Evolutionary conservation across 2,113 vertebrate genomes (phyloP).

Genomic region (Morone saxatilis): DNA sequence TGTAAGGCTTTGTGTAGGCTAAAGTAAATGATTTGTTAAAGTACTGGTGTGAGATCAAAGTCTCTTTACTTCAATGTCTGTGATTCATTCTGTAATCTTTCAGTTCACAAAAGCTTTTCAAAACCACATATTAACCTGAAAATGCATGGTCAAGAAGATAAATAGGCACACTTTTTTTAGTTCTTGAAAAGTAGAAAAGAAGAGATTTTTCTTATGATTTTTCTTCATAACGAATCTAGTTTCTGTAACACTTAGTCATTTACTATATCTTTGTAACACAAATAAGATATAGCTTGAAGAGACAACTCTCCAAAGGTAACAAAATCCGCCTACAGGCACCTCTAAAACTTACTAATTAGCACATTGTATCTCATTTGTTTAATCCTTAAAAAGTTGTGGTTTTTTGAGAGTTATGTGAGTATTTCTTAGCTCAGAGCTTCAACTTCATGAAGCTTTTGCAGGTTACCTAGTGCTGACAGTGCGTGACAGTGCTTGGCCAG

Average conservation of each 20-base stretch:
- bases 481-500: neutral
- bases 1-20: neutral
- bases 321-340: neutral
- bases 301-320: neutral
- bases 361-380: neutral
- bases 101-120: conserved; percentile 6
- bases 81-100: neutral
- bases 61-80: neutral
- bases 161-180: neutral
- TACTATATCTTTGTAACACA: neutral
- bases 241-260: neutral
- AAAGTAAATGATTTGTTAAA: conserved; percentile 1
- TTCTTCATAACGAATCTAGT: neutral
- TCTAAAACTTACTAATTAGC: neutral
- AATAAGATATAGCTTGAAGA: neutral
- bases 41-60: neutral
- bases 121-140: neutral
- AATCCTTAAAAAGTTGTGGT: neutral
- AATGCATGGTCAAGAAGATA: neutral
- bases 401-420: neutral
- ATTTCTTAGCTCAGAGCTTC: too few species aligned
- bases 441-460: neutral
- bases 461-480: neutral
- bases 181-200: neutral
- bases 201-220: neutral